phyloP scores from a whole-genome alignment of 2,113 vertebrate species.

The Callithrix jacchus region DNA sequence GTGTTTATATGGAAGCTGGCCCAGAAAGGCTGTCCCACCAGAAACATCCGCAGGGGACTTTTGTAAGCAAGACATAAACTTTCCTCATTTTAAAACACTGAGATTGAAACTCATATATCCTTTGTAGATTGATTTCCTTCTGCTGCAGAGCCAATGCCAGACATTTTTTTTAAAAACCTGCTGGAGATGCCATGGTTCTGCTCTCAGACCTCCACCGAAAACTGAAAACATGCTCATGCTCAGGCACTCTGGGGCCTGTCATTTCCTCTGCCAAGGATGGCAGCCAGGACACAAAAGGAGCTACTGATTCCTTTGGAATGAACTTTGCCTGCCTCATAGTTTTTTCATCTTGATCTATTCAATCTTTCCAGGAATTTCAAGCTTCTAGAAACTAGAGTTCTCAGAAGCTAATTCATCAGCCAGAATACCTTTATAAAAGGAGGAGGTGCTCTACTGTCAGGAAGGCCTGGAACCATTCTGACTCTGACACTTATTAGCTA shows the following conservation, averaged over 20 bases:
- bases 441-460: background rate
- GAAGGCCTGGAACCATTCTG: background rate
- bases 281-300: background rate
- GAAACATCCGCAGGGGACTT: background rate
- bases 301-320: background rate
- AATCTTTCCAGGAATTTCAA: background rate
- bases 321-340: background rate
- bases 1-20: background rate
- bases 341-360: background rate
- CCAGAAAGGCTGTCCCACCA: background rate
- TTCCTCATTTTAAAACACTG: background rate
- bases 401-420: background rate
- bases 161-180: background rate
- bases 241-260: too few species aligned
- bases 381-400: background rate
- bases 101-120: background rate
- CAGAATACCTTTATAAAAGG: background rate
- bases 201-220: background rate
- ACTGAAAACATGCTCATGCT: background rate
- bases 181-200: background rate
- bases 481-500: background rate
- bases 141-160: background rate
- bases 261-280: background rate
- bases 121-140: background rate
- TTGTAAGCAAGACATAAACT: background rate